phyloP scores from a whole-genome alignment of 2,888 invertebrate genomes.

The Megalurothrips usitatus region DNA sequence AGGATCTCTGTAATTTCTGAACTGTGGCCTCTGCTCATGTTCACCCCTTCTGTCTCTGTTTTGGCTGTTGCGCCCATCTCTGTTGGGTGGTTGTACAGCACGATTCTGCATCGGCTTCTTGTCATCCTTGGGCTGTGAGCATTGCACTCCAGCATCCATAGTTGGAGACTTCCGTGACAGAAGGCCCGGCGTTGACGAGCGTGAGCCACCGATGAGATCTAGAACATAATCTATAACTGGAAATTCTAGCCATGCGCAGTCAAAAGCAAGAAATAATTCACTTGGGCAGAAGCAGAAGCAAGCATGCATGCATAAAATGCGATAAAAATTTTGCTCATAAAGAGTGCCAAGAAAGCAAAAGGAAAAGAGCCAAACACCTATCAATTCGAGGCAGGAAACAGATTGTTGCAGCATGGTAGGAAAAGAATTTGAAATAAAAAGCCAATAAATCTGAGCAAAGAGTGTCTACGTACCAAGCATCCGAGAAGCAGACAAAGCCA shows the following conservation, averaged over 20 bases:
- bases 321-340: not conserved
- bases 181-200: conserved; percentile 73
- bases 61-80: conserved; percentile 34
- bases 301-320: too few species aligned
- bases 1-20: conserved; percentile 22
- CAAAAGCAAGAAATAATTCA: conserved; percentile 29
- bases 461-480: conserved; percentile 24
- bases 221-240: conserved; percentile 52
- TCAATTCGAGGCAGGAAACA: not conserved
- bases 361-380: not conserved
- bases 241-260: conserved; percentile 30
- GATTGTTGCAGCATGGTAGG: not conserved
- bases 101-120: conserved; percentile 41
- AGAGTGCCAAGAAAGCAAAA: not conserved
- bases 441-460: not conserved
- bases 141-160: conserved; percentile 79
- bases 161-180: conserved; percentile 76
- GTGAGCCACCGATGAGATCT: conserved; percentile 70
- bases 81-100: conserved; percentile 35
- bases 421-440: not conserved
- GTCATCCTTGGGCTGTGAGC: conserved; percentile 45
- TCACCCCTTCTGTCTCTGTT: not conserved
- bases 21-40: conserved; percentile 19
- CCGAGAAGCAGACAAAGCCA: not conserved
- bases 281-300: conserved; percentile 28